Base-by-base conservation (phyloP, 2,888 invertebrate species). In the Tinea semifulvella region DNA sequence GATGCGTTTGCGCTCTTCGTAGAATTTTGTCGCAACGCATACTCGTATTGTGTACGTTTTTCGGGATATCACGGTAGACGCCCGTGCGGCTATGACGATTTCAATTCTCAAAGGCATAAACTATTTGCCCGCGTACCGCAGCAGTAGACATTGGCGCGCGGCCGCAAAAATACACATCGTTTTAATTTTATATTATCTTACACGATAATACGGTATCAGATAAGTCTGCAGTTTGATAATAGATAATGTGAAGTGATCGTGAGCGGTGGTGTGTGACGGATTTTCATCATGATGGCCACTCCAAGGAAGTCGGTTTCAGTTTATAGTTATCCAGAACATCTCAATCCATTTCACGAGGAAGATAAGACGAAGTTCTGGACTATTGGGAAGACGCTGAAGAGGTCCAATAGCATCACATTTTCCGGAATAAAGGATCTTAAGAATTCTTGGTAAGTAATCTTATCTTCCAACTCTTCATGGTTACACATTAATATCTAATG, bases 321-420 rank as follows among this genome's bases (percentile, higher is more conserved):
- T 55, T 82, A 87, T 62, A 85, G 90, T 64, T 90, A 90, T 65
- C 90, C 90, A 38, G 89, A 90, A 59, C 89, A 90, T 63, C 75
- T 90, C 50, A 90, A 90, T 69, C 90, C 90, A 16, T 90, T 90
- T 65, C 84, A 84, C 51, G 89, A 89, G 54, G 88, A 87, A 44
- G 85, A 85, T 51, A 83, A 85, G 61, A 85, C 86, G 58, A 85
- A 83, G 44, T 87, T 87, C 63, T 86, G 85, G 85, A 83, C 83
- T 14, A 68, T 85, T 18, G 82, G 84, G 35, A 74, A 71, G 52
- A 84, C 82, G 56, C 71, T 83, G 35, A 68, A 58, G 46, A 69
- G 85, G 48, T 82, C 83, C 3, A 85, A 84, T 60, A 88, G 88
- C 62, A 88, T 89, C 60, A 85, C 77, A 39, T 79, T 86, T 52